These are phyloP conservation scores for Calypte anna DNA, from an alignment of 2,113 vertebrate species.

Conservation along the genomic window DNA sequence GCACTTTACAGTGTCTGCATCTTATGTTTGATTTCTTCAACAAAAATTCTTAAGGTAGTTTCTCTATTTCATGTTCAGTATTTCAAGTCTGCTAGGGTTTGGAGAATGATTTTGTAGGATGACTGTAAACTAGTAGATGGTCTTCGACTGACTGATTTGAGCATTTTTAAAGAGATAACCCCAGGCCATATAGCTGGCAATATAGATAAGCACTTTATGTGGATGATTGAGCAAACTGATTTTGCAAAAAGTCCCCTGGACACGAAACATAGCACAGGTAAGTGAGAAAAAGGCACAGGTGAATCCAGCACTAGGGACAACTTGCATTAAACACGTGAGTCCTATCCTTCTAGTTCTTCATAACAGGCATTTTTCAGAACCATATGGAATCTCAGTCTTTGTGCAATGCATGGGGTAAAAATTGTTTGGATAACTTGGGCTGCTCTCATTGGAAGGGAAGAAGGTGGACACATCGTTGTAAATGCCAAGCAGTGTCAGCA, in stretches of 20 bases:
- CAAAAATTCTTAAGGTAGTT: background rate
- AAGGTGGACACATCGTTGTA: background rate
- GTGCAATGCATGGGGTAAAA: background rate
- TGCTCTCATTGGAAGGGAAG: background rate
- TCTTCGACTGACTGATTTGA: background rate
- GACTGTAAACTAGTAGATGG: background rate
- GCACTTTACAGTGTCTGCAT: background rate
- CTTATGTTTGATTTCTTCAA: background rate
- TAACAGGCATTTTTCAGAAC: background rate
- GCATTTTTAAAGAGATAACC: background rate
- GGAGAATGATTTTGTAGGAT: background rate
- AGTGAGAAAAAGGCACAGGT: background rate
- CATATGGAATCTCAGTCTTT: background rate
- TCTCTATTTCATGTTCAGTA: background rate
- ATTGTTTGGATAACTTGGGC: background rate
- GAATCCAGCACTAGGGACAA: background rate
- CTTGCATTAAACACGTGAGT: background rate
- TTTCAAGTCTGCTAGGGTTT: background rate
- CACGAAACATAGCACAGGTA: background rate
- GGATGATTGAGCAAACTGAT: background rate
- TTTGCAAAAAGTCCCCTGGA: background rate
- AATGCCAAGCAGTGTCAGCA: background rate
- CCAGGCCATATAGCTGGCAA: background rate
- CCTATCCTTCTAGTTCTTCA: background rate
- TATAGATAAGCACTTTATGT: background rate